phyloP scores from a whole-genome alignment of 2,888 invertebrate species.

The Coenonympha arcania region DNA sequence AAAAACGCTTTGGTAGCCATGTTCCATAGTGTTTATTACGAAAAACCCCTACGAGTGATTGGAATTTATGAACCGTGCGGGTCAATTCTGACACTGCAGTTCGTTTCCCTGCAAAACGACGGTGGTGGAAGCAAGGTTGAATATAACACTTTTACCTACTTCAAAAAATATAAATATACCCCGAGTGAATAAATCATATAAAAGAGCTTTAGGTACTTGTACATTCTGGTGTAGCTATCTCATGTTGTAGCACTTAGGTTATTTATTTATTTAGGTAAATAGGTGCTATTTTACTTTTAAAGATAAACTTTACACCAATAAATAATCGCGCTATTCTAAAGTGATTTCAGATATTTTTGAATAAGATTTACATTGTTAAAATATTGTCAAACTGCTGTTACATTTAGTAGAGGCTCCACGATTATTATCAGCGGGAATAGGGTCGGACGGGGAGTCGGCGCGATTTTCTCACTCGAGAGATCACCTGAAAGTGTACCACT shows the following conservation, averaged over 20 bases:
- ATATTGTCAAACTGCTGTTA: neutral
- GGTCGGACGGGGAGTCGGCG: constrained; percentile 36
- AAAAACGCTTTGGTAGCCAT: neutral
- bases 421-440: constrained; percentile 32
- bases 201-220: neutral
- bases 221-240: too few species aligned
- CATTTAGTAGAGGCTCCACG: constrained; percentile 30
- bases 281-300: too few species aligned
- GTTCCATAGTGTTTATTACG: neutral
- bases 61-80: constrained; percentile 3
- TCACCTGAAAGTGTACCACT: constrained; percentile 73
- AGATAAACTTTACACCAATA: too few species aligned
- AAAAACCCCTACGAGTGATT: neutral
- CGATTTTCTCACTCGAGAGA: constrained; percentile 72
- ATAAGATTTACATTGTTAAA: neutral
- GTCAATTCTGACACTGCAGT: neutral
- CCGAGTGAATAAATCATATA: neutral
- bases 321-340: too few species aligned
- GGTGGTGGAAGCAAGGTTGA: neutral
- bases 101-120: neutral
- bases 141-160: neutral
- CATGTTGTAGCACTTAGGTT: too few species aligned
- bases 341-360: too few species aligned
- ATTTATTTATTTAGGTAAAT: too few species aligned
- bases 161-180: constrained; percentile 10